Conservation (phyloP, 1,140 invertebrate genomes). For the Marisa cornuarietis region DNA sequence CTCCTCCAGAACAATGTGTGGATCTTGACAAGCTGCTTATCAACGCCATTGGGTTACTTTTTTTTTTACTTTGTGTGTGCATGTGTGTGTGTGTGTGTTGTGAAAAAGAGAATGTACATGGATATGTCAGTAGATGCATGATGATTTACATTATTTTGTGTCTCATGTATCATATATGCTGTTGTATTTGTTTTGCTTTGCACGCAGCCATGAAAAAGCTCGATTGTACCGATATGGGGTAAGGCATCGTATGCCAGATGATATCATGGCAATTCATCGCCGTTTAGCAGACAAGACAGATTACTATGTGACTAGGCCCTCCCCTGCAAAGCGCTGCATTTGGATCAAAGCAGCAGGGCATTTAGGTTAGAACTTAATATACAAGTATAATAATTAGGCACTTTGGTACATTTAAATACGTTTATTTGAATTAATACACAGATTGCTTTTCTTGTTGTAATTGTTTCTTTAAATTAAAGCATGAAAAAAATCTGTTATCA, state of each 20-base stretch:
- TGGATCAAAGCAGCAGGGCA: conserved; percentile 37
- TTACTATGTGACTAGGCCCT: conserved; percentile 15
- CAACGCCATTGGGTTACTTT: conserved; percentile 3
- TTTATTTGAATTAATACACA: no score
- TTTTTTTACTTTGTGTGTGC: not conserved
- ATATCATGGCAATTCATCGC: conserved; percentile 28
- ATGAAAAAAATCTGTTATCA: no score
- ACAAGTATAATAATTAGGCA: no score
- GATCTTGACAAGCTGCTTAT: conserved; percentile 19
- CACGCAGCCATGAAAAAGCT: not conserved
- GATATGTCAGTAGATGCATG: no score
- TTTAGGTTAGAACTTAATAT: conserved; percentile 22
- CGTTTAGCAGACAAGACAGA: conserved; percentile 29
- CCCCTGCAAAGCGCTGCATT: conserved; percentile 15
- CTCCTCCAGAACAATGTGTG: conserved; percentile 44
- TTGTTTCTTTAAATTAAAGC: no score
- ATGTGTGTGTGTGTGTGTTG: not conserved
- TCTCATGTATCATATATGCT: no score
- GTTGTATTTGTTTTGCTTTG: no score
- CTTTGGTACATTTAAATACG: no score
- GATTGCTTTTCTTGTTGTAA: no score
- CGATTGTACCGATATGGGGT: conserved; percentile 26
- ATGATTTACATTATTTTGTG: no score
- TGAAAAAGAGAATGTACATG: no score
- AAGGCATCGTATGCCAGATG: conserved; percentile 25